A percentile compares a stretch with the other conserved stretches of the same genome.
phyloP scores from a whole-genome alignment of 2,113 vertebrate genomes.

The Rattus rattus region DNA sequence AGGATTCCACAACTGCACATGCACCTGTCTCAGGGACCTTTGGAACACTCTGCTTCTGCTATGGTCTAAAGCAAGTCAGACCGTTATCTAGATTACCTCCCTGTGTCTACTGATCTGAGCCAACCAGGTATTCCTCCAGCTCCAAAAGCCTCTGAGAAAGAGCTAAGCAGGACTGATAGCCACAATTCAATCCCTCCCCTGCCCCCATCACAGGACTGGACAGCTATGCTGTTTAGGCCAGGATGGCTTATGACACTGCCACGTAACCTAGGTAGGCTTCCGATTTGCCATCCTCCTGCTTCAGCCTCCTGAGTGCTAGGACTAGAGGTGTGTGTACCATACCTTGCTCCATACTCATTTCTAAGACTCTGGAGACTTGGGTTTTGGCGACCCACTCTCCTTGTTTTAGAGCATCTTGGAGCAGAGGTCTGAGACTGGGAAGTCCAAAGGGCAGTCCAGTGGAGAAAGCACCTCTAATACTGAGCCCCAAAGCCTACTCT shows the following conservation, averaged over 20 bases:
- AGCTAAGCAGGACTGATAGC: background rate
- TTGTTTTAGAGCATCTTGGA: background rate
- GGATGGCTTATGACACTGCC: background rate
- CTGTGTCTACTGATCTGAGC: background rate
- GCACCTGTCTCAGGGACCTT: background rate
- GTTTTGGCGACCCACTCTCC: background rate
- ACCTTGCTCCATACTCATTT: background rate
- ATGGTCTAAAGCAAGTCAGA: background rate
- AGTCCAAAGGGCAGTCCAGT: background rate
- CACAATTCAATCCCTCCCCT: background rate
- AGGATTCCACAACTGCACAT: background rate
- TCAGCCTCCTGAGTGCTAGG: background rate
- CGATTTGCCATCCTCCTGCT: background rate
- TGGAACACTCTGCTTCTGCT: too few species aligned
- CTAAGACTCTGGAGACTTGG: background rate
- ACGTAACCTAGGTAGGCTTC: background rate
- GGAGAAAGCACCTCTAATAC: background rate
- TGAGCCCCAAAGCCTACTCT: background rate
- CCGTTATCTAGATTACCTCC: too few species aligned
- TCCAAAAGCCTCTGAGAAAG: background rate
- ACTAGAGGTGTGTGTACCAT: background rate
- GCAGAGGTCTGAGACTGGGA: background rate
- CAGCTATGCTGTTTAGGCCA: background rate
- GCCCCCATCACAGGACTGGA: background rate
- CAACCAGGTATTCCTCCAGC: background rate